phyloP scores from a whole-genome alignment of 2,113 vertebrate species.

The Chaetodon trifascialis region DNA sequence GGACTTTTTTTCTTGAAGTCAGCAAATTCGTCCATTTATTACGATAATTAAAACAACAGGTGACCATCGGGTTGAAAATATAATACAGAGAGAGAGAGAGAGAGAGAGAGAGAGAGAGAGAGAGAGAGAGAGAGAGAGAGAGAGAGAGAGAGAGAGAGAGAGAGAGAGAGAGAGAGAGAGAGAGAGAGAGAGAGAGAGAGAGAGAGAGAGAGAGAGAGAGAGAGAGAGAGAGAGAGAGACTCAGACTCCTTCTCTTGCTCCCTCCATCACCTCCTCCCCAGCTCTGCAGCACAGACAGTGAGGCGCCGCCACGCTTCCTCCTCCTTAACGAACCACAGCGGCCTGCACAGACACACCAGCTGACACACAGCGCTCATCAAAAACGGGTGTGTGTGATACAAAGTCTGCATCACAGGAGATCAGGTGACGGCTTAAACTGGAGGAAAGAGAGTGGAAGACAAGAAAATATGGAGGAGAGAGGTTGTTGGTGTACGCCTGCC shows the following conservation, averaged over 20 bases:
- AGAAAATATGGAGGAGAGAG: slow-evolving; percentile 9
- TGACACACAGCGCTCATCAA: too few species aligned
- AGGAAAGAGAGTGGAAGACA: background rate
- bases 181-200: too few species aligned
- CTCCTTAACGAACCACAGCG: background rate
- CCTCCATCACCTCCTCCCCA: background rate
- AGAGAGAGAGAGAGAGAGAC: too few species aligned
- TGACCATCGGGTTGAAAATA: background rate
- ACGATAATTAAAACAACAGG: background rate
- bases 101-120: too few species aligned
- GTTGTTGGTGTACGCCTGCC: background rate
- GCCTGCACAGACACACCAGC: background rate
- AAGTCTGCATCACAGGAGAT: background rate
- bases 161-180: too few species aligned
- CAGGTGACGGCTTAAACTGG: slow-evolving; percentile 2
- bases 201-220: too few species aligned
- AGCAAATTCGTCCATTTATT: too few species aligned
- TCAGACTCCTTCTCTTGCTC: too few species aligned
- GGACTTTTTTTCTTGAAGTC: too few species aligned
- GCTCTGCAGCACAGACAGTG: background rate
- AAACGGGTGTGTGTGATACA: background rate
- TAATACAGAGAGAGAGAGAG: background rate
- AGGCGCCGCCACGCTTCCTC: background rate
- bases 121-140: too few species aligned
- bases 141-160: too few species aligned